Evolutionary conservation across 2,797 vertebrate genomes (phyloP).

Genomic region (Gobionotothen gibberifrons): DNA sequence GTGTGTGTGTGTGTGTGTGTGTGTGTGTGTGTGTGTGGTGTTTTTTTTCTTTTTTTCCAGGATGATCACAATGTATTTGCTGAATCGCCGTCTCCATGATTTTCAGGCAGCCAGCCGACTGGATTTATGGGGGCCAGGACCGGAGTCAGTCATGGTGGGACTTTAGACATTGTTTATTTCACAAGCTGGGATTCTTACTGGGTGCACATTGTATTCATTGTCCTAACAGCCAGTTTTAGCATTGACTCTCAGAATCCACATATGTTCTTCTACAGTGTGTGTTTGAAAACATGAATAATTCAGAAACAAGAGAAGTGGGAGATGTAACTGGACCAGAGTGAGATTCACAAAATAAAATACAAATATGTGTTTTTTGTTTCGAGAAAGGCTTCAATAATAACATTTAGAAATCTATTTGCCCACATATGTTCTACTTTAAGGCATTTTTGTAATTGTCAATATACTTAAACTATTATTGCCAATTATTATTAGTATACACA

Average conservation of each 20-base stretch:
- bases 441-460: not conserved
- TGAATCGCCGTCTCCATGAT: constrained; percentile 50
- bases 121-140: constrained; percentile 44
- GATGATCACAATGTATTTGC: constrained; percentile 55
- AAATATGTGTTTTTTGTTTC: not conserved
- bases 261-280: constrained; percentile 4
- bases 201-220: constrained; percentile 22
- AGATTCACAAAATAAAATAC: constrained; percentile 5
- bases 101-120: constrained; percentile 48
- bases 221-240: not conserved
- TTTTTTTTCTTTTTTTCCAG: constrained; percentile 43
- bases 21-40: too few species aligned
- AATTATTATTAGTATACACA: not conserved
- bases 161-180: constrained; percentile 40
- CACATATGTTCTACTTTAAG: not conserved
- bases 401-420: not conserved
- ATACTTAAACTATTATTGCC: too few species aligned
- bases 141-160: constrained; percentile 31
- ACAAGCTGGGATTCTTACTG: constrained; percentile 38
- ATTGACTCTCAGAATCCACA: constrained; percentile 10
- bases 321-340: not conserved
- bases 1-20: too few species aligned
- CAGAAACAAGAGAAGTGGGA: not conserved
- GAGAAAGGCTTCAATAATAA: not conserved
- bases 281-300: constrained; percentile 1